phyloP scores from a whole-genome alignment of 2,888 invertebrate genomes.

The Eledone cirrhosa region DNA sequence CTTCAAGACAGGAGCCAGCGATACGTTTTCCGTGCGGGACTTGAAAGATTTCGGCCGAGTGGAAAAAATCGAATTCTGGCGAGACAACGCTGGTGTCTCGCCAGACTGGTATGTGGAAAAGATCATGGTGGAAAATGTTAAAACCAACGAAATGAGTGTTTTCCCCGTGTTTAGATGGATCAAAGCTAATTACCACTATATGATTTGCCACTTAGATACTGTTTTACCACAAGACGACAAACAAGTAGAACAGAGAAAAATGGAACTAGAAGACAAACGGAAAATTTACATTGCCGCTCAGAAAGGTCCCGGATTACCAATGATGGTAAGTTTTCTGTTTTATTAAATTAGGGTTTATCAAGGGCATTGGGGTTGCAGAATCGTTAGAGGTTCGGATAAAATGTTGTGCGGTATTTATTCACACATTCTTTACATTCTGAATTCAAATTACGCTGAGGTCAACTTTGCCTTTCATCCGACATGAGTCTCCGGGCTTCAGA shows the following conservation, averaged over 20 bases:
- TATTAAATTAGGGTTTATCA: too few species aligned
- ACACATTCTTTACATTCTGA: too few species aligned
- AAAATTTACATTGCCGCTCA: slow-evolving; percentile 45
- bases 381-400: too few species aligned
- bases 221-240: slow-evolving; percentile 66
- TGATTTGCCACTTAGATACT: slow-evolving; percentile 65
- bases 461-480: too few species aligned
- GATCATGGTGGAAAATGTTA: slow-evolving; percentile 56
- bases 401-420: too few species aligned
- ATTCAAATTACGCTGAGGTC: too few species aligned
- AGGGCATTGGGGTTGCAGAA: too few species aligned
- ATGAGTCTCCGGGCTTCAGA: too few species aligned
- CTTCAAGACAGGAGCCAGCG: slow-evolving; percentile 55
- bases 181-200: slow-evolving; percentile 59
- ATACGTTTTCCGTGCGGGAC: slow-evolving; percentile 47
- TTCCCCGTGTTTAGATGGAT: slow-evolving; percentile 67
- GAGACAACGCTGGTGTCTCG: slow-evolving; percentile 61
- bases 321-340: slow-evolving; percentile 48
- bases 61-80: slow-evolving; percentile 60
- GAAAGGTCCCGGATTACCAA: slow-evolving; percentile 47
- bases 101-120: slow-evolving; percentile 67
- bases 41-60: slow-evolving; percentile 45
- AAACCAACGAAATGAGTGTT: slow-evolving; percentile 50
- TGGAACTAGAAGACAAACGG: slow-evolving; percentile 65
- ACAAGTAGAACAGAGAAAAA: slow-evolving; percentile 60